Conservation (phyloP, 2,797 vertebrate species). For the Columba guinea region DNA sequence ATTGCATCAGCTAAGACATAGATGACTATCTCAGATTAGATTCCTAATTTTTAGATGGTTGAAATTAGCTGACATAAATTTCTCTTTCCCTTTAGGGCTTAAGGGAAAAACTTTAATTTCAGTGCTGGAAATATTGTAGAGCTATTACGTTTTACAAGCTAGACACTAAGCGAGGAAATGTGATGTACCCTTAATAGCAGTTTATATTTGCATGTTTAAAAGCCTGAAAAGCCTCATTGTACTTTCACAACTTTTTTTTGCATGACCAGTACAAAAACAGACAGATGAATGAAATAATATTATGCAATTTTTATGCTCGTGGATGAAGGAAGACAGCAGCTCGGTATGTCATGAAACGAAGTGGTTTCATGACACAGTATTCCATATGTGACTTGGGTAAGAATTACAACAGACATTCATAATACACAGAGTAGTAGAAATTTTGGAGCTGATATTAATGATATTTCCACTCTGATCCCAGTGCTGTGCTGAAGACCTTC, state of each 20-base stretch:
- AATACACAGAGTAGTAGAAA: neutral
- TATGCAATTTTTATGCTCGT: neutral
- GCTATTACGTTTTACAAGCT: neutral
- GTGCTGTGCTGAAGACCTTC: neutral
- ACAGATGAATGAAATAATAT: neutral
- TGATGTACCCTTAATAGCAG: conserved; percentile 11
- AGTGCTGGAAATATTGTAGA: neutral
- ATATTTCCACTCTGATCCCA: neutral
- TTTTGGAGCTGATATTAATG: neutral
- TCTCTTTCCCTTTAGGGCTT: neutral
- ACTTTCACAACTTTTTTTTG: neutral
- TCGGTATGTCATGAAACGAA: neutral
- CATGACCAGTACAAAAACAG: neutral
- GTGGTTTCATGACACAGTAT: neutral
- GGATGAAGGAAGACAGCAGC: neutral
- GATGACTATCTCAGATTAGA: neutral
- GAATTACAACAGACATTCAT: neutral
- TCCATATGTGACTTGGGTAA: neutral
- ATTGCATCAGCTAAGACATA: neutral
- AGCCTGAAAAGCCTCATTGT: conserved; percentile 15
- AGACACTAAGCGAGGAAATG: neutral
- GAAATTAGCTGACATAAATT: conserved; percentile 17
- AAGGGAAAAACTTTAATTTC: conserved; percentile 1
- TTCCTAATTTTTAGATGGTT: conserved; percentile 19
- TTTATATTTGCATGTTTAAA: conserved; percentile 30